A percentile compares a stretch with the other conserved stretches of the same genome.
These are phyloP conservation scores for Pollenia angustigena DNA, from an alignment of 2,888 invertebrate genomes.

Conservation along the genomic window DNA sequence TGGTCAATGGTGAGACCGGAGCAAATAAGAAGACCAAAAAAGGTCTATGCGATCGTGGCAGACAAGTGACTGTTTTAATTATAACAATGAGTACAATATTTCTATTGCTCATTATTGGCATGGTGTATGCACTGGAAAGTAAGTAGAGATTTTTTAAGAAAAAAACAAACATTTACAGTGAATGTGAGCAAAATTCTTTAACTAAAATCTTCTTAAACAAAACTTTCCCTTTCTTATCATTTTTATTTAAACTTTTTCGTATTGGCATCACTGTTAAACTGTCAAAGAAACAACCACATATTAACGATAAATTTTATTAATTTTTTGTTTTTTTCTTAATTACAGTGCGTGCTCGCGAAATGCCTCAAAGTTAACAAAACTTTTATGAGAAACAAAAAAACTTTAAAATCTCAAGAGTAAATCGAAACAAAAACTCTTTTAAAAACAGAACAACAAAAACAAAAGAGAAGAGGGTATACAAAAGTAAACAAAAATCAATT, in stretches of 20 bases:
- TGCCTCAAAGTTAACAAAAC: constrained; percentile 82
- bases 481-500: neutral
- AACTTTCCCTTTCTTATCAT: no score
- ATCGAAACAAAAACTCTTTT: neutral
- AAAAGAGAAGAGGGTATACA: constrained; percentile 17
- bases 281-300: neutral
- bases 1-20: constrained; percentile 91
- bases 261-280: neutral
- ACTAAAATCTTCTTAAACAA: no score
- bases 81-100: constrained; percentile 93
- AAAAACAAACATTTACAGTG: no score
- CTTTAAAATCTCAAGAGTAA: constrained; percentile 4
- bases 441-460: neutral
- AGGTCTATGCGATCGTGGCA: constrained; percentile 90
- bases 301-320: constrained; percentile 27
- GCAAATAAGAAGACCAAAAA: constrained; percentile 87
- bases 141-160: constrained; percentile 84
- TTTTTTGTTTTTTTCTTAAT: constrained; percentile 75
- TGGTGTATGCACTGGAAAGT: constrained; percentile 94
- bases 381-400: constrained; percentile 1
- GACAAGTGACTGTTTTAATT: constrained; percentile 92
- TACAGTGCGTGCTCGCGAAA: constrained; percentile 86
- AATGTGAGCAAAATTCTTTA: no score
- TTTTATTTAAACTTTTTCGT: no score
- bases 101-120: constrained; percentile 91